Conservation (phyloP, 2,113 vertebrate species). For the Plestiodon gilberti region DNA sequence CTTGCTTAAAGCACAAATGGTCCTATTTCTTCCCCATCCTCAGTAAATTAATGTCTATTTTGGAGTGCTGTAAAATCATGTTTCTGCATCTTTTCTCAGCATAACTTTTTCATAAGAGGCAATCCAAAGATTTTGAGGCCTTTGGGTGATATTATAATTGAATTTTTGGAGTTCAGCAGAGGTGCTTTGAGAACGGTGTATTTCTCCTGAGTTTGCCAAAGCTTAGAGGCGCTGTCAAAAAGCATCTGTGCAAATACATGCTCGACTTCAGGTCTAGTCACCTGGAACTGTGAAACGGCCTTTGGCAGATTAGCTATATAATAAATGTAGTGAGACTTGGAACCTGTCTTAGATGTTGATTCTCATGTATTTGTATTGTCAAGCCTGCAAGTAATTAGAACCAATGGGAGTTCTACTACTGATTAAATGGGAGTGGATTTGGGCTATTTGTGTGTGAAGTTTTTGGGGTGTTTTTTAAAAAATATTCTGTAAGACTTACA, state of each 20-base stretch:
- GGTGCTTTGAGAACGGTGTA: background rate
- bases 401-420: background rate
- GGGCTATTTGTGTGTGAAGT: background rate
- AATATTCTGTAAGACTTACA: background rate
- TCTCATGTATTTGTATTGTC: background rate
- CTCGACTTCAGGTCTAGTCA: conserved; percentile 19
- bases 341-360: background rate
- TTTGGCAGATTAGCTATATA: background rate
- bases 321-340: background rate
- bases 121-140: background rate
- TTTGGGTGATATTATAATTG: background rate
- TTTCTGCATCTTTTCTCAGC: conserved; percentile 5
- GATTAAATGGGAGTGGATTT: background rate
- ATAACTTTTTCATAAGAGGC: background rate
- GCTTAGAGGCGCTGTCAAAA: background rate
- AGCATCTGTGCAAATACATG: background rate
- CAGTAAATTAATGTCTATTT: background rate
- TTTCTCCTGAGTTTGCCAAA: background rate
- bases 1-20: background rate
- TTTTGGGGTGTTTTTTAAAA: background rate
- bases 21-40: background rate
- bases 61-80: background rate
- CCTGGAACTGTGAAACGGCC: background rate
- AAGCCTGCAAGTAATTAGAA: background rate
- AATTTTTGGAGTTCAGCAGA: background rate